Conservation (phyloP, 1,140 invertebrate genomes). For the Heliconius hewitsoni region DNA sequence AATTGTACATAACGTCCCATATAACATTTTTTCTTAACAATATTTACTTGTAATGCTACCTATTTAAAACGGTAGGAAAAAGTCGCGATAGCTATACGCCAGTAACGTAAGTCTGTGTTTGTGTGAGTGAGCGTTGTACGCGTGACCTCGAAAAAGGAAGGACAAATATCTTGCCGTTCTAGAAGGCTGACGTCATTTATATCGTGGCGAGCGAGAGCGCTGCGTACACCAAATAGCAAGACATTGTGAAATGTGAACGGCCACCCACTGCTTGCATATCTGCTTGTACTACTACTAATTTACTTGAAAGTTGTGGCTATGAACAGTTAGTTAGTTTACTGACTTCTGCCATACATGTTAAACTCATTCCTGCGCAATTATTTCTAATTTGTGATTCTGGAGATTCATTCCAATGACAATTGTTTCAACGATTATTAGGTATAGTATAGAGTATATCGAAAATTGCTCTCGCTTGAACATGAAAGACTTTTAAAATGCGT, state of each 20-base stretch:
- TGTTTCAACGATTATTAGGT: constrained; percentile 77
- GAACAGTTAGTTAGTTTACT: constrained; percentile 75
- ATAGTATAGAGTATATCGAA: constrained; percentile 66
- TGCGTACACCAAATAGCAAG: constrained; percentile 59
- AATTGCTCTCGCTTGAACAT: constrained; percentile 45
- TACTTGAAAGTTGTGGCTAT: constrained; percentile 77
- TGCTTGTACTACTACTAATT: constrained; percentile 64
- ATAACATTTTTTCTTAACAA: constrained; percentile 7
- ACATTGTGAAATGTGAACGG: constrained; percentile 81
- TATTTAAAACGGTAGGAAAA: constrained; percentile 48
- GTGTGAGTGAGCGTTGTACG: constrained; percentile 72
- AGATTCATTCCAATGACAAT: constrained; percentile 73
- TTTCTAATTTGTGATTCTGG: constrained; percentile 69
- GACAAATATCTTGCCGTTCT: constrained; percentile 73
- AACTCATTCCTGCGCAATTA: constrained; percentile 66
- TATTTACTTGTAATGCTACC: constrained; percentile 27
- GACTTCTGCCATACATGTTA: constrained; percentile 75
- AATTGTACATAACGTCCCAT: background rate
- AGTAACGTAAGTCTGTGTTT: constrained; percentile 52
- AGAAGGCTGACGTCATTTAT: constrained; percentile 78
- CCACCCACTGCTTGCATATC: constrained; percentile 73
- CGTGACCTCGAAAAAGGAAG: constrained; percentile 77
- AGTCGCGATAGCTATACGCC: constrained; percentile 59
- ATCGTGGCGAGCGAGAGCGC: constrained; percentile 69
- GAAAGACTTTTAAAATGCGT: constrained; percentile 21